phyloP scores from a whole-genome alignment of 1,140 invertebrate species.

The Lordiphosa clarofinis region DNA sequence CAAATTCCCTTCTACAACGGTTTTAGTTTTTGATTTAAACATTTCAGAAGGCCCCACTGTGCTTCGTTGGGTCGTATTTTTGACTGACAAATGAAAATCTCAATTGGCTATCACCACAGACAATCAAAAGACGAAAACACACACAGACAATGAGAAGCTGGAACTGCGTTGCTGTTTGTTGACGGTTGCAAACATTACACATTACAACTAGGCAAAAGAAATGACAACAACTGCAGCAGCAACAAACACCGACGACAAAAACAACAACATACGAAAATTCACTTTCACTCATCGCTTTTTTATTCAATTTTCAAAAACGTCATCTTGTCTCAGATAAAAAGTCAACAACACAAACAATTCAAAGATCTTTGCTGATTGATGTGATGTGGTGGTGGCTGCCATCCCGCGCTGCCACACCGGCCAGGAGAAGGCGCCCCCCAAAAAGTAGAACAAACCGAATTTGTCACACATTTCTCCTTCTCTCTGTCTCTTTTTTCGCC shows the following conservation, averaged over 20 bases:
- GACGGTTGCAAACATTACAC: constrained; percentile 71
- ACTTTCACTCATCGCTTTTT: constrained; percentile 74
- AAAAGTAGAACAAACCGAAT: constrained; percentile 64
- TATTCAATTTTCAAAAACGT: constrained; percentile 63
- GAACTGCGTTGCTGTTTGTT: constrained; percentile 24
- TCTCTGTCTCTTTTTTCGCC: neutral
- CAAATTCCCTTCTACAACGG: no score
- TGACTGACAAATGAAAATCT: constrained; percentile 77
- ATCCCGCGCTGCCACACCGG: constrained; percentile 31
- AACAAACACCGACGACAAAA: constrained; percentile 18
- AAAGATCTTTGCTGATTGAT: constrained; percentile 55
- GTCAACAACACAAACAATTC: constrained; percentile 37
- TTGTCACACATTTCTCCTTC: constrained; percentile 32
- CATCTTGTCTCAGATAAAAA: constrained; percentile 67
- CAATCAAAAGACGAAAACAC: constrained; percentile 64
- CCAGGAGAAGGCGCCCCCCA: constrained; percentile 11
- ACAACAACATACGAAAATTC: constrained; percentile 61
- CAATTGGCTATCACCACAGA: constrained; percentile 75
- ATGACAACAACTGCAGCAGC: constrained; percentile 60
- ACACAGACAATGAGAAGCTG: constrained; percentile 49
- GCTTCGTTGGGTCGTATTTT: constrained; percentile 30
- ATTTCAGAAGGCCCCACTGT: no score
- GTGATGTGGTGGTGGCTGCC: constrained; percentile 46
- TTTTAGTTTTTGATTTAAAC: no score
- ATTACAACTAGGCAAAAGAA: constrained; percentile 65